A percentile compares a stretch with the other conserved stretches of the same genome.
Evolutionary conservation across 1,140 invertebrate species (phyloP).

Genomic region (Papilio machaon): DNA sequence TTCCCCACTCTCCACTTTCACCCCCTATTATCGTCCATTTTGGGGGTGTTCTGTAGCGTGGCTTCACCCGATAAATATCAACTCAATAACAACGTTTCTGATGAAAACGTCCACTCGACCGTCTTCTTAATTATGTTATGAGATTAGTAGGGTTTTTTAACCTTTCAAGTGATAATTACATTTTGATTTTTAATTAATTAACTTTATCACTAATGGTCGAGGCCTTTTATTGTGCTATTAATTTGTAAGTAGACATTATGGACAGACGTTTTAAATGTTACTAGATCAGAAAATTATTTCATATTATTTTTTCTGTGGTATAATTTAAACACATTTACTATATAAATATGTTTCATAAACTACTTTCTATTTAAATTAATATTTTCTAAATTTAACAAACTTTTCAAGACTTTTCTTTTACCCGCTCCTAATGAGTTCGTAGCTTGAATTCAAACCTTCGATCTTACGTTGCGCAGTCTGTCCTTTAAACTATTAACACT

Average conservation of each 20-base stretch:
- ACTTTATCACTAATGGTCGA: background rate
- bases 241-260: background rate
- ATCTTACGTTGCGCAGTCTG: background rate
- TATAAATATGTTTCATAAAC: too few relatives aligned
- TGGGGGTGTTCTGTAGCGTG: background rate
- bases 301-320: too few relatives aligned
- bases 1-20: background rate
- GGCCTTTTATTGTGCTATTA: background rate
- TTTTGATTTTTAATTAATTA: background rate
- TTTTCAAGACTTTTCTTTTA: background rate
- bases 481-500: background rate
- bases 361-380: too few relatives aligned
- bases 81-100: background rate
- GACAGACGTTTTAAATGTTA: too few relatives aligned
- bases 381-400: too few relatives aligned
- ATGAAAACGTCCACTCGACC: background rate
- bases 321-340: too few relatives aligned
- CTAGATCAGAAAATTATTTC: too few relatives aligned
- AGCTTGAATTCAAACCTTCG: background rate
- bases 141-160: background rate
- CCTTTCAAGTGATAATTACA: background rate
- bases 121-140: background rate
- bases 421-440: background rate
- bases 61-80: slow-evolving; percentile 19
- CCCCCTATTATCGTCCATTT: background rate